Conservation (phyloP, 1,140 invertebrate genomes). For the Bacillus rossius region DNA sequence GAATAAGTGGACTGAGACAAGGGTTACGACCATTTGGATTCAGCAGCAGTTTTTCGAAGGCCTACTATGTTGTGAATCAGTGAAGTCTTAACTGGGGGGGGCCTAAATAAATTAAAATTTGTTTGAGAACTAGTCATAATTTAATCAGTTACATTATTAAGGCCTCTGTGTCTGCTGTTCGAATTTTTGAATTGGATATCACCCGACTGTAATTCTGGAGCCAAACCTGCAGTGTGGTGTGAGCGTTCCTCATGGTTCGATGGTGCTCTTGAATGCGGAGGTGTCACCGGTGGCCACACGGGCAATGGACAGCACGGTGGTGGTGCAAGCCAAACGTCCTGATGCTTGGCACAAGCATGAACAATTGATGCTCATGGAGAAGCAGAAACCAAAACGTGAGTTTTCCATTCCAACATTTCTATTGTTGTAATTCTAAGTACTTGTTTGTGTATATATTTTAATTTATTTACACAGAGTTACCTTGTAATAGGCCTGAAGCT, state of each 20-base stretch:
- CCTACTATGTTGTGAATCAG: no score
- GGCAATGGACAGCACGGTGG: constrained; percentile 35
- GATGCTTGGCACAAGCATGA: constrained; percentile 64
- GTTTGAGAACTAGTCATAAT: no score
- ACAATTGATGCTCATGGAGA: constrained; percentile 65
- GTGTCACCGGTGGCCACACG: constrained; percentile 14
- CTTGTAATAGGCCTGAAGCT: no score
- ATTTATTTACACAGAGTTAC: no score
- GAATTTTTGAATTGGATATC: constrained; percentile 1
- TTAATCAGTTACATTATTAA: neutral
- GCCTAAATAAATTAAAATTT: no score
- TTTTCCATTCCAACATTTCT: constrained; percentile 28
- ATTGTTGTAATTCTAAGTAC: no score
- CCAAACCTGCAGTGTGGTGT: constrained; percentile 6
- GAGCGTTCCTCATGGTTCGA: constrained; percentile 23
- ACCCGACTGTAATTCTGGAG: constrained; percentile 15
- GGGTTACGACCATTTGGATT: no score
- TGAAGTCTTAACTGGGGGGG: no score
- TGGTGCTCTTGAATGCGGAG: constrained; percentile 27
- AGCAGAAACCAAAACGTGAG: constrained; percentile 64
- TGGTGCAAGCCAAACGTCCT: constrained; percentile 35
- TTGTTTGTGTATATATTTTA: no score
- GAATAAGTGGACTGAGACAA: no score
- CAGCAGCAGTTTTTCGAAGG: no score
- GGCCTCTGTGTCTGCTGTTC: constrained; percentile 8